Conservation (phyloP, 2,113 vertebrate species). For the Dermatemys mawii region DNA sequence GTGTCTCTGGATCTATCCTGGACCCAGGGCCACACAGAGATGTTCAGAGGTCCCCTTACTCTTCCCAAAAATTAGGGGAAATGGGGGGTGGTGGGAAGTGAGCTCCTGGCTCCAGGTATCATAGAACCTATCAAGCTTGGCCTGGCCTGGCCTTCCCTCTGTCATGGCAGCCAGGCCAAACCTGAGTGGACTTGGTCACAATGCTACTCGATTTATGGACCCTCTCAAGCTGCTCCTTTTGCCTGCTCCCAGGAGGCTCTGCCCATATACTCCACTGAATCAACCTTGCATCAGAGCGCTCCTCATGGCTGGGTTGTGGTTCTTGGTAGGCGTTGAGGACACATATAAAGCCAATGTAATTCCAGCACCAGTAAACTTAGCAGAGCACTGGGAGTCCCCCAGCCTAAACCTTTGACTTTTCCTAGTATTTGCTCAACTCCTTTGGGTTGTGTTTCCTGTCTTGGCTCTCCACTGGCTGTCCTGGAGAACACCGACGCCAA, state of each 20-base stretch:
- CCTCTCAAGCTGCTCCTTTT: no score
- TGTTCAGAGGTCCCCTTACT: no score
- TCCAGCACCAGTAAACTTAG: background rate
- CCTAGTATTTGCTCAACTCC: background rate
- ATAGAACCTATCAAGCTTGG: no score
- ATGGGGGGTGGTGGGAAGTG: no score
- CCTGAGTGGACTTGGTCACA: no score
- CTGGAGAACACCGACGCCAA: background rate
- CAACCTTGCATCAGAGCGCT: background rate
- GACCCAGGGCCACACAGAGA: background rate
- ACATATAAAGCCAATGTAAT: no score
- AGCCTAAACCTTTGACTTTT: background rate
- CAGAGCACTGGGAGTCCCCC: background rate
- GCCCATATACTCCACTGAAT: background rate
- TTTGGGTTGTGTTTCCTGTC: background rate
- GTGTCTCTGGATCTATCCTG: background rate
- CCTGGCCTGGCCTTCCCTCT: no score
- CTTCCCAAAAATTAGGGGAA: no score
- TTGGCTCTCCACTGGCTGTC: background rate
- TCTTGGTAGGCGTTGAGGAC: background rate
- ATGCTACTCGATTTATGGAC: no score
- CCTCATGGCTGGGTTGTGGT: background rate
- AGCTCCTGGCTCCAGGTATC: no score
- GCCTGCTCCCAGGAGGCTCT: no score
- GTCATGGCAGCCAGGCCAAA: no score